Percentiles rank a stretch among this genome's conserved stretches.
phyloP scores from a whole-genome alignment of 2,888 invertebrate genomes.

The Phlogophora meticulosa region DNA sequence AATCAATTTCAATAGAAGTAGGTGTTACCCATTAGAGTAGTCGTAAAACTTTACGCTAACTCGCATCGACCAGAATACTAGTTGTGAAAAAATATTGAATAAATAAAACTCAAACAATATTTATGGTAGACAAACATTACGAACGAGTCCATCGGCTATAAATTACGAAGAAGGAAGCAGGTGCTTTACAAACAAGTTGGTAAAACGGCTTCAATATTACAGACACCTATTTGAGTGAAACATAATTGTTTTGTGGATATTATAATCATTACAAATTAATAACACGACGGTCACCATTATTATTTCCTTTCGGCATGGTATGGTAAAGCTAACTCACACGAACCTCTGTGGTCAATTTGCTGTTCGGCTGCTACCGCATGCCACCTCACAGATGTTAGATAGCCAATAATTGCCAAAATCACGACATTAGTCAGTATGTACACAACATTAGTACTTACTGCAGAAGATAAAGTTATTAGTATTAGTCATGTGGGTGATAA shows the following conservation, averaged over 20 bases:
- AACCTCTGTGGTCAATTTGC: neutral
- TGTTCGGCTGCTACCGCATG: constrained; percentile 23
- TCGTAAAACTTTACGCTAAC: constrained; percentile 25
- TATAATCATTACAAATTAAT: constrained; percentile 57
- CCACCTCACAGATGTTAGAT: neutral
- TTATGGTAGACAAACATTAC: constrained; percentile 55
- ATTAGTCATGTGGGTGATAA: constrained; percentile 17
- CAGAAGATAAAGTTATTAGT: constrained; percentile 9
- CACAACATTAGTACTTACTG: no score
- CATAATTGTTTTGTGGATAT: constrained; percentile 55
- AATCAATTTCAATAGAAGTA: constrained; percentile 28
- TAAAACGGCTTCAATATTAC: constrained; percentile 49
- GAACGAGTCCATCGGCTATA: constrained; percentile 54
- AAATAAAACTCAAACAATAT: constrained; percentile 56
- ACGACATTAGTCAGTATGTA: neutral
- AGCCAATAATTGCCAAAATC: constrained; percentile 12
- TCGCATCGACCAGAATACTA: constrained; percentile 24
- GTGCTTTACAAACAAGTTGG: constrained; percentile 58
- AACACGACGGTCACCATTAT: constrained; percentile 29
- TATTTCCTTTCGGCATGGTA: constrained; percentile 31
- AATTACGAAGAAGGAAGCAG: constrained; percentile 60
- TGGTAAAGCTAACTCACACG: constrained; percentile 17
- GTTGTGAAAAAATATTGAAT: constrained; percentile 51
- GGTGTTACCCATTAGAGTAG: constrained; percentile 26
- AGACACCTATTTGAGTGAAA: constrained; percentile 52